Conservation (phyloP, 1,140 invertebrate genomes). For the Caenorhabditis latens region DNA sequence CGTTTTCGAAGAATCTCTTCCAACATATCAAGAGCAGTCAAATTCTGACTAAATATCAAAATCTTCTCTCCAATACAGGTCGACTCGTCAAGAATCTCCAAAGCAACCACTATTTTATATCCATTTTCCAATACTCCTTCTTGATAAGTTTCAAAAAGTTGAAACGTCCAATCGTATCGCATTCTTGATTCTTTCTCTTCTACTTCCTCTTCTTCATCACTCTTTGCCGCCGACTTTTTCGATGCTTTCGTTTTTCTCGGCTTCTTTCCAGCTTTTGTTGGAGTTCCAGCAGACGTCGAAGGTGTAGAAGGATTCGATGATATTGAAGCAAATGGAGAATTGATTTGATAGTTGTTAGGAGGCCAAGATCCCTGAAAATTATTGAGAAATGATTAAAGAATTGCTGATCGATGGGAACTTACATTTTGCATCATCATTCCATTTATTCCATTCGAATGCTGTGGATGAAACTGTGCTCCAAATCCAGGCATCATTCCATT, state of each 20-base stretch:
- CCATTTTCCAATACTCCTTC: conserved; percentile 91
- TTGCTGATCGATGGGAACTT: background rate
- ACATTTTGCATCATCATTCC: conserved; percentile 24
- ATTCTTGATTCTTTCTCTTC: conserved; percentile 29
- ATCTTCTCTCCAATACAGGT: conserved; percentile 89
- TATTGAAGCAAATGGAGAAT: conserved; percentile 4
- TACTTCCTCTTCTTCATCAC: conserved; percentile 7
- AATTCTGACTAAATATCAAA: conserved; percentile 95
- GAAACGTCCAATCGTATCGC: conserved; percentile 13
- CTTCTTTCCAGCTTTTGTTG: conserved; percentile 1
- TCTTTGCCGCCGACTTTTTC: background rate
- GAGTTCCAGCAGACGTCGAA: background rate
- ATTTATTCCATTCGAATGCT: conserved; percentile 1
- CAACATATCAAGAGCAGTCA: conserved; percentile 95
- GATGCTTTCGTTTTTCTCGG: background rate
- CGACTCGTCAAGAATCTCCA: conserved; percentile 91
- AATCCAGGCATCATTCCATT: conserved; percentile 40
- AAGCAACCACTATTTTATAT: conserved; percentile 93
- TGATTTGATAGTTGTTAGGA: background rate
- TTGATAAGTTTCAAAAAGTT: conserved; percentile 45
- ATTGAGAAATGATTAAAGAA: background rate
- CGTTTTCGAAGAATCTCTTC: conserved; percentile 91
- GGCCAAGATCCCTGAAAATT: background rate
- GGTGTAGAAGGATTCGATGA: conserved; percentile 39
- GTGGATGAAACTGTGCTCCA: conserved; percentile 41